These are phyloP conservation scores for Limnephilus marmoratus DNA, from an alignment of 2,888 invertebrate species.

Conservation along the genomic window DNA sequence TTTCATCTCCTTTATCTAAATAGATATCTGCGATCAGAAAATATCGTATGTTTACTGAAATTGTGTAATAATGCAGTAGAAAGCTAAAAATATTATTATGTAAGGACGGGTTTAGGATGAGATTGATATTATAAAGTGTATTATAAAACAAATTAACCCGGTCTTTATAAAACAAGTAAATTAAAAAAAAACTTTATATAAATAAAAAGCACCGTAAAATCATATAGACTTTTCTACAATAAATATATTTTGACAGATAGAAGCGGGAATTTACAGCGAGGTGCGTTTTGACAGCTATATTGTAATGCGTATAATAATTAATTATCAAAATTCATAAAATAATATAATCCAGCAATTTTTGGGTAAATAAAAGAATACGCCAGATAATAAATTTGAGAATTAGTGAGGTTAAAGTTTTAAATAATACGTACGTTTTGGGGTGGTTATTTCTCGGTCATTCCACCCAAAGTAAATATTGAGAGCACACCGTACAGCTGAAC, in stretches of 20 bases:
- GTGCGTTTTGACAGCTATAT: not conserved
- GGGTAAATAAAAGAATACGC: not conserved
- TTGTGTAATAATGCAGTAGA: not conserved
- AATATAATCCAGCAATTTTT: not conserved
- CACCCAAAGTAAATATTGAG: not conserved
- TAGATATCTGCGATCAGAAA: not conserved
- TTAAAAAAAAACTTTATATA: not conserved
- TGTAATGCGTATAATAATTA: not conserved
- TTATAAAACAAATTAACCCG: not conserved
- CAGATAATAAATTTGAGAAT: not conserved
- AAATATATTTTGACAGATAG: not conserved
- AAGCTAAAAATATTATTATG: not conserved
- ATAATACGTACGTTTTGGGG: slow-evolving; percentile 9
- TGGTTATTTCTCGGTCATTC: slow-evolving; percentile 25
- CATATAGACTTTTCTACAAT: not conserved
- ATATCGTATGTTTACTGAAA: not conserved
- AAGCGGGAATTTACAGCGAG: not conserved
- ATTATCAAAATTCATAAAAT: not conserved
- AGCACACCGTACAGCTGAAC: not conserved
- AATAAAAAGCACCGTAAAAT: not conserved
- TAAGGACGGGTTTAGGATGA: not conserved
- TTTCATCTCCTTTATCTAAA: not conserved
- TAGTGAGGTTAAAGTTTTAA: slow-evolving; percentile 25
- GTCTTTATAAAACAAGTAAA: not conserved
- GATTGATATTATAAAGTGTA: not conserved